These are phyloP conservation scores for Bufo bufo DNA, from an alignment of 2,113 vertebrate genomes.

Conservation along the genomic window DNA sequence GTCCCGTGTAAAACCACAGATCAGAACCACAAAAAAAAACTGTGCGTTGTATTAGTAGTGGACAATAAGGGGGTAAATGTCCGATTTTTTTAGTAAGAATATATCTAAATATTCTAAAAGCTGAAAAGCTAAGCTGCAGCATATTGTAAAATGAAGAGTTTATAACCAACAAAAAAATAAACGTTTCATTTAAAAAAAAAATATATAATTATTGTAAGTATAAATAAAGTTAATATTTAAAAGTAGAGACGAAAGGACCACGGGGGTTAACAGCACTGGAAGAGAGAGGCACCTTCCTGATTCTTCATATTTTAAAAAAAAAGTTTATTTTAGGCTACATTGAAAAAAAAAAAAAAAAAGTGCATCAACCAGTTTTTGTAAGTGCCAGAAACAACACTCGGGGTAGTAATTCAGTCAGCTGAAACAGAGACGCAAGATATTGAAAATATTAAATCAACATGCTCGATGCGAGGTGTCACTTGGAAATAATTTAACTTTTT, in stretches of 20 bases:
- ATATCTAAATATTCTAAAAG: background rate
- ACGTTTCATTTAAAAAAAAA: background rate
- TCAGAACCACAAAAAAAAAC: no score
- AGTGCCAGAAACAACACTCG: constrained; percentile 56
- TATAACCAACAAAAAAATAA: background rate
- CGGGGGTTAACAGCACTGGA: constrained; percentile 6
- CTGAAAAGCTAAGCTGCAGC: background rate
- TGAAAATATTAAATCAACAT: constrained; percentile 60
- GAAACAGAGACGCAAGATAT: constrained; percentile 57
- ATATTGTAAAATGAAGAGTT: background rate
- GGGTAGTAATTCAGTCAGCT: constrained; percentile 56
- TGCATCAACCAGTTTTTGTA: constrained; percentile 35
- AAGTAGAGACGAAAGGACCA: background rate
- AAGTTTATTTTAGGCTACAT: constrained; percentile 52
- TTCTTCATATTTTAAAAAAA: constrained; percentile 25
- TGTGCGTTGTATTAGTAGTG: no score
- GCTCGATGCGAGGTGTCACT: constrained; percentile 55
- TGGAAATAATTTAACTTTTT: constrained; percentile 52
- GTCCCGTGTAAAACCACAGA: background rate
- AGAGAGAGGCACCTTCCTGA: constrained; percentile 30
- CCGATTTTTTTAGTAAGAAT: background rate
- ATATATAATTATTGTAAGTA: no score
- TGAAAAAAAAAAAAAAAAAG: constrained; percentile 27
- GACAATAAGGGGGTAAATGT: no score
- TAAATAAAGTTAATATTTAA: background rate